Conservation (phyloP, 2,888 invertebrate species). For the Pharmacophagus antenor region DNA sequence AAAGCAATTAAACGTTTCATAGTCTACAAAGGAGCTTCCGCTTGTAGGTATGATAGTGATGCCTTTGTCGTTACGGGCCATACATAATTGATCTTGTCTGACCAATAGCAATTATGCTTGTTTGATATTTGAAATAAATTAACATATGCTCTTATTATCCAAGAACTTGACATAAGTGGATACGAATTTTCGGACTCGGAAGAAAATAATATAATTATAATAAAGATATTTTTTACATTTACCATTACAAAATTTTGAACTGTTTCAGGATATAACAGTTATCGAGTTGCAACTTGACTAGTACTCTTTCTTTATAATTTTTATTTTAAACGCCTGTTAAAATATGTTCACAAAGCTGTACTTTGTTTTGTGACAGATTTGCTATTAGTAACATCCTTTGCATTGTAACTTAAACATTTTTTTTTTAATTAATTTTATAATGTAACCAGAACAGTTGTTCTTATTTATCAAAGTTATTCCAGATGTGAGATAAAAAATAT, state of each 20-base stretch:
- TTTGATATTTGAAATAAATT: not conserved
- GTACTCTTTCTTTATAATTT: no score
- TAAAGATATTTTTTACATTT: no score
- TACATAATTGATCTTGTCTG: not conserved
- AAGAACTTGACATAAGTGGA: no score
- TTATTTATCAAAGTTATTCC: no score
- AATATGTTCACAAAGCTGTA: not conserved
- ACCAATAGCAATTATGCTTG: not conserved
- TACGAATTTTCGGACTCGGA: no score
- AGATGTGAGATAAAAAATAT: no score
- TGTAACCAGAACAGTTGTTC: no score
- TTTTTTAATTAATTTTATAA: not conserved
- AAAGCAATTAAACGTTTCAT: conserved; percentile 12
- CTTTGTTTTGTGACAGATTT: not conserved
- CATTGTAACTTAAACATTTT: not conserved
- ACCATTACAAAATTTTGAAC: no score
- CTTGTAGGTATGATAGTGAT: not conserved
- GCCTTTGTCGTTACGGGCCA: not conserved
- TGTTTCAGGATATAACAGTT: no score
- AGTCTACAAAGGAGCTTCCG: conserved; percentile 1
- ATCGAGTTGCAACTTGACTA: no score
- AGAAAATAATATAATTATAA: no score
- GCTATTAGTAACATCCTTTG: not conserved
- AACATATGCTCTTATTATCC: not conserved
- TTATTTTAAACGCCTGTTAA: not conserved